Base-by-base conservation (phyloP, 2,113 vertebrate genomes). In the Centropus bengalensis region DNA sequence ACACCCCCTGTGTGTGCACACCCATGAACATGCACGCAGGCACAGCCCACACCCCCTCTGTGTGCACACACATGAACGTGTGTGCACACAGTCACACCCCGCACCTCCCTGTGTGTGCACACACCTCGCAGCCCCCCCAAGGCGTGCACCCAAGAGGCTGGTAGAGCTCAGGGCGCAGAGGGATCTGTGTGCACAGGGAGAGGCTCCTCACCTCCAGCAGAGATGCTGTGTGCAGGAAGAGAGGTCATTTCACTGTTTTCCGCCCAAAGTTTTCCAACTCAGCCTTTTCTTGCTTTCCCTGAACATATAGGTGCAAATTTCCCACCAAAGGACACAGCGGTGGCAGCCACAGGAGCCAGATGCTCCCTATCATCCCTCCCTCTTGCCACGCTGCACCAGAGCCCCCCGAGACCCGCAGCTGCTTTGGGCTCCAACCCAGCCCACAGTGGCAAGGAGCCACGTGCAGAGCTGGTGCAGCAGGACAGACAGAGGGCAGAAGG, bases 381-480 rank as follows among this genome's bases (percentile, higher is more conserved):
- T 40, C 15, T 12, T 28, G 28, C 28, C 3, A 1, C 21, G 49
- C 44, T 51, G 49, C 0, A 0, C 28, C 1, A 1, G 64, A 86
- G 40, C 0, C 1, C 45, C 18, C 26, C 0, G 0, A 64, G 70
- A 32, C 9, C 12, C 66, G 8, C 70, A 14, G 54, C 0, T 0
- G 4, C 47, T 73, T 2, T 76, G 86, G 63, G 66, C 55, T 86
- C 68, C 76, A 62, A 22, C 18, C 23, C 80, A 78, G 56, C 33
- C 38, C 26, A 2, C 1, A 20, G 33, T 58, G 70, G n/a, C 51
- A 40, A 73, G 36, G 63, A 73, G 76, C 86, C 73, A 84, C 51
- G 44, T 83, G 80, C 2, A 6, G 80, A 81, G 42, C 78, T 87
- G 60, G 27, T 44, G 22, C 59, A 40, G 59, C 19, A 47, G 66